A percentile compares a stretch with the other conserved stretches of the same genome.
phyloP scores from a whole-genome alignment of 2,113 vertebrate species.

The Pseudonaja textilis region DNA sequence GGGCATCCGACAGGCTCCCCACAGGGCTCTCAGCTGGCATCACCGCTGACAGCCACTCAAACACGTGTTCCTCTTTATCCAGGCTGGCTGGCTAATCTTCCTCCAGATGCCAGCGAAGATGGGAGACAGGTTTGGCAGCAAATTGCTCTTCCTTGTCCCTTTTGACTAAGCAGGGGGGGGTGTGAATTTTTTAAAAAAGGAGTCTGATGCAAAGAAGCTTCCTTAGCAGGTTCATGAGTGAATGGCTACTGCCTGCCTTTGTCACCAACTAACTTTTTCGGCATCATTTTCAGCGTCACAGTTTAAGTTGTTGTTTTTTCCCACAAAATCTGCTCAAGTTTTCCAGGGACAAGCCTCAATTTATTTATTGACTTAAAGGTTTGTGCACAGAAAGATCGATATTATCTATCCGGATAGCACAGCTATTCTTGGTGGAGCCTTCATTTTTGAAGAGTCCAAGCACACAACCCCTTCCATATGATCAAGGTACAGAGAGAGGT shows the following conservation, averaged over 20 bases:
- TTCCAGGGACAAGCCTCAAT: neutral
- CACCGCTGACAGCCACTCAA: neutral
- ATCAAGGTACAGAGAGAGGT: neutral
- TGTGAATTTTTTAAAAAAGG: neutral
- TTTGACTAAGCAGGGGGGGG: neutral
- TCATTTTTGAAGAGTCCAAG: neutral
- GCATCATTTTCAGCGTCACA: neutral
- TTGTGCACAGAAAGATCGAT: neutral
- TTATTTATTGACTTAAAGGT: neutral
- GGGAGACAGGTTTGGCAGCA: slow-evolving; percentile 26
- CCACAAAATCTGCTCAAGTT: neutral
- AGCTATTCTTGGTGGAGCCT: neutral
- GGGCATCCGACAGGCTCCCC: slow-evolving; percentile 41
- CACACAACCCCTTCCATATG: neutral
- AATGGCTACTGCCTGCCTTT: neutral
- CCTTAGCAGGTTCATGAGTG: neutral
- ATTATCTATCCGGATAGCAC: neutral
- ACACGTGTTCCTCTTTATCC: slow-evolving; percentile 32
- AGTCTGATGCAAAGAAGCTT: neutral
- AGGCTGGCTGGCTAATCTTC: slow-evolving; percentile 8
- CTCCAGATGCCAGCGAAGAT: slow-evolving; percentile 2
- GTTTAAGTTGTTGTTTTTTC: neutral
- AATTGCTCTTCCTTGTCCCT: neutral
- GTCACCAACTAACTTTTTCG: neutral
- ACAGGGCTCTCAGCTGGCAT: slow-evolving; percentile 3